Conservation (phyloP, 2,797 vertebrate species). For the Spondyliosoma cantharus region DNA sequence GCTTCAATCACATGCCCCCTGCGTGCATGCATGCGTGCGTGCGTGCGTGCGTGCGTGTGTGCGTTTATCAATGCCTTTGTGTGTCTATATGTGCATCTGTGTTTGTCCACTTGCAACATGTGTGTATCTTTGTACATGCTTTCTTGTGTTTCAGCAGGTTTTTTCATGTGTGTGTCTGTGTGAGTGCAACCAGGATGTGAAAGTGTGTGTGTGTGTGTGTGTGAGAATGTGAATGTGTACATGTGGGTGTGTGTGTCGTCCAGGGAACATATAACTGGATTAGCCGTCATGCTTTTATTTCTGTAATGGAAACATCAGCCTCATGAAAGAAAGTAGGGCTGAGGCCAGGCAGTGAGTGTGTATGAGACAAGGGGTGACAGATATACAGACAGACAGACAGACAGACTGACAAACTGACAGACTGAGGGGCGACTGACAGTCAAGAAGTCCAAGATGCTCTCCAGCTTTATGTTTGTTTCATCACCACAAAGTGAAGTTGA, state of each 20-base stretch:
- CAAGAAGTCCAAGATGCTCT: conserved; percentile 9
- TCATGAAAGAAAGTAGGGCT: conserved; percentile 73
- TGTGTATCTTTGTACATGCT: conserved; percentile 14
- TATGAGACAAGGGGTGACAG: conserved; percentile 16
- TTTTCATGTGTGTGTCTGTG: background rate
- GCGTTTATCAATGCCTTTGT: background rate
- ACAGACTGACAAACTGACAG: background rate
- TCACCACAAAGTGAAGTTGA: background rate
- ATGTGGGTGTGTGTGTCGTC: conserved; percentile 67
- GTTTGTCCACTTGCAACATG: conserved; percentile 44
- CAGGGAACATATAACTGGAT: conserved; percentile 81
- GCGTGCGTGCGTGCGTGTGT: background rate
- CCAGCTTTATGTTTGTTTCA: conserved; percentile 28
- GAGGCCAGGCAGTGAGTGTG: conserved; percentile 55
- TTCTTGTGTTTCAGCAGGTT: conserved; percentile 30
- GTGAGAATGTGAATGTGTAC: background rate
- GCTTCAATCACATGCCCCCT: conserved; percentile 58
- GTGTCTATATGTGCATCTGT: background rate
- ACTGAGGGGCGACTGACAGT: too few relatives aligned
- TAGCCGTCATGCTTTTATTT: conserved; percentile 82
- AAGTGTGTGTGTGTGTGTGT: background rate
- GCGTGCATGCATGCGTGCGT: background rate
- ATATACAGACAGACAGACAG: background rate
- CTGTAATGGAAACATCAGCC: conserved; percentile 81
- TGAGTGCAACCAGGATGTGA: background rate